Base-by-base conservation (phyloP, 2,888 invertebrate genomes). In the Dryomyza anilis region DNA sequence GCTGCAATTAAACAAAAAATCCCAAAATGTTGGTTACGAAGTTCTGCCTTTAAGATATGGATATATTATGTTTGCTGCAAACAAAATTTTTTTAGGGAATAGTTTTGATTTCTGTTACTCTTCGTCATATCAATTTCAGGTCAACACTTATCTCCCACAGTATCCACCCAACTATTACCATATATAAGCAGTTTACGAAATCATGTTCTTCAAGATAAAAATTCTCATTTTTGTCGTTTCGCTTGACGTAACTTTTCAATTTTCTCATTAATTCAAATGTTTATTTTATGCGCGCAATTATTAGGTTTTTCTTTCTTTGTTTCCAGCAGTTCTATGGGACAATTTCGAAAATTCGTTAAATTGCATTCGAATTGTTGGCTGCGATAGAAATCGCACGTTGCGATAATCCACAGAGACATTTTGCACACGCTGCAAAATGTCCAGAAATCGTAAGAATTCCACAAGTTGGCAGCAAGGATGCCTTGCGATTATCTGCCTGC, bases 201-300 rank as follows among this genome's bases (percentile, higher is more conserved):
- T n/a, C n/a, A n/a, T n/a, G n/a, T n/a, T n/a, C n/a, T n/a, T n/a
- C n/a, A n/a, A n/a, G n/a, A n/a, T n/a, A 19, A n/a, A 52, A 27
- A 30, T 5, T 4, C 5, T 50, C n/a, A 21, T 1, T 50, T 12
- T 21, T 25, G 12, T 14, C 56, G 21, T 14, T 25, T 30, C 6
- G 14, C 33, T 14, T 46, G 16, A 12, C 3, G 12, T 27, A 52
- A 21, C 46, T 29, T 36, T 63, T 63, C 55, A 48, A 46, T 64
- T 57, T 33, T 30, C 25, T 8, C 55, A 56, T 50, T 63, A 56
- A 48, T 63, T 55, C 56, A 48, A 57, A 56, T 48, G 63, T 46
- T 63, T 63, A 48, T 63, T 63, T 63, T 63, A 57, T 63, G 45
- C 63, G 8, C 25, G 8, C 30, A 12, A 46, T 58, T 58, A 19